These are phyloP conservation scores for Hirundo rustica DNA, from an alignment of 2,797 vertebrate genomes.

Conservation along the genomic window DNA sequence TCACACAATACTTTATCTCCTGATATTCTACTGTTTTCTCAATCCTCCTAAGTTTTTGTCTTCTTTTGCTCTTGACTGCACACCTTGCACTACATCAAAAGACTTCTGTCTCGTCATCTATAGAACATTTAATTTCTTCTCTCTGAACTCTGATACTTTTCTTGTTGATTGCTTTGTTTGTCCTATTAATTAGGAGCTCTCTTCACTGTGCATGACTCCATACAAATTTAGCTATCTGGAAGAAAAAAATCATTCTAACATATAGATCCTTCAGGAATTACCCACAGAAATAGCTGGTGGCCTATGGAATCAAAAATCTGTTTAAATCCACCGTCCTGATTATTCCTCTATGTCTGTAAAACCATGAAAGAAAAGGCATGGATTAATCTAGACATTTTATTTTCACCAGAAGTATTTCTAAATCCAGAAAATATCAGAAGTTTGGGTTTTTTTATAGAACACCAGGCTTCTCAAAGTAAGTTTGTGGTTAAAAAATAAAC, in stretches of 20 bases:
- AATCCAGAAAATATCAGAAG: not conserved
- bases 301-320: not conserved
- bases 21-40: not conserved
- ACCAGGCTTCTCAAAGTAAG: not conserved
- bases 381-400: not conserved
- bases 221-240: not conserved
- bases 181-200: not conserved
- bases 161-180: not conserved
- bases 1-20: not conserved
- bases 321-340: not conserved
- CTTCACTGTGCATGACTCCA: not conserved
- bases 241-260: not conserved
- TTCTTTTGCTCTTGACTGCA: not conserved
- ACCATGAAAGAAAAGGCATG: not conserved
- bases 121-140: not conserved
- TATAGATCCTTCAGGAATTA: not conserved
- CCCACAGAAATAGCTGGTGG: not conserved
- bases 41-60: not conserved
- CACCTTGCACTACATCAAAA: not conserved
- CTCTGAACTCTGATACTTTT: not conserved
- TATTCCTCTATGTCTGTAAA: not conserved
- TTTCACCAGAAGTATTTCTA: not conserved
- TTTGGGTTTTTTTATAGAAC: not conserved
- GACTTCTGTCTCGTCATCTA: not conserved
- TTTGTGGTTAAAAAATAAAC: not conserved